Conservation (phyloP, 2,113 vertebrate species). For the Halcyon malimbica region DNA sequence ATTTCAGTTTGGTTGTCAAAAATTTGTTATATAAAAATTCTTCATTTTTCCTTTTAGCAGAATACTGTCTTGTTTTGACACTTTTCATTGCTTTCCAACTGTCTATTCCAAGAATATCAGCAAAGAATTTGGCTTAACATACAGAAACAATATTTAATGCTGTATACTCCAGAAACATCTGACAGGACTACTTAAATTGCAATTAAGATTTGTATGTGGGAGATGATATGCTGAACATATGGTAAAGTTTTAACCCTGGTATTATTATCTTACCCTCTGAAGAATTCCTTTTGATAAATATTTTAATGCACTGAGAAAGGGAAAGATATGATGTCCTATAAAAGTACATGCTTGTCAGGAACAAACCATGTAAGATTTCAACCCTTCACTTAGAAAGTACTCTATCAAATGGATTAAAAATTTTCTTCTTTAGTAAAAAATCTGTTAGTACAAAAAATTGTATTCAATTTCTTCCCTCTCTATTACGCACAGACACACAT, state of each 20-base stretch:
- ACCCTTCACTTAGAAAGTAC: not conserved
- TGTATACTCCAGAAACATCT: not conserved
- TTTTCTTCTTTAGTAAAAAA: not conserved
- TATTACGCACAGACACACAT: fast-evolving
- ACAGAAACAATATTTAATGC: not conserved
- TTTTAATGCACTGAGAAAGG: not conserved
- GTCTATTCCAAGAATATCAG: not conserved
- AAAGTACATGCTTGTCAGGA: not conserved
- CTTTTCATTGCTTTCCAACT: not conserved
- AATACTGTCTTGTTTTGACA: not conserved
- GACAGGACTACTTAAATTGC: not conserved
- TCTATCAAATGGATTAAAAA: not conserved
- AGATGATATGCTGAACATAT: not conserved
- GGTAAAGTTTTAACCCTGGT: not conserved
- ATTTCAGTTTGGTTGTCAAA: not conserved
- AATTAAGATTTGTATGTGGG: not conserved
- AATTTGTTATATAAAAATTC: not conserved
- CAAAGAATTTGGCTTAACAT: not conserved
- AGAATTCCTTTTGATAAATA: not conserved
- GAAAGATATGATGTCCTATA: not conserved
- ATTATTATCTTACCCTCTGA: not conserved
- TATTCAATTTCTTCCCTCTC: not conserved
- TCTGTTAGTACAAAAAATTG: not conserved
- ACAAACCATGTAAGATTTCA: not conserved
- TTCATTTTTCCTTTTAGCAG: not conserved